A percentile compares a stretch with the other conserved stretches of the same genome.
Conservation (phyloP, 2,113 vertebrate genomes). For the Tetrax tetrax region DNA sequence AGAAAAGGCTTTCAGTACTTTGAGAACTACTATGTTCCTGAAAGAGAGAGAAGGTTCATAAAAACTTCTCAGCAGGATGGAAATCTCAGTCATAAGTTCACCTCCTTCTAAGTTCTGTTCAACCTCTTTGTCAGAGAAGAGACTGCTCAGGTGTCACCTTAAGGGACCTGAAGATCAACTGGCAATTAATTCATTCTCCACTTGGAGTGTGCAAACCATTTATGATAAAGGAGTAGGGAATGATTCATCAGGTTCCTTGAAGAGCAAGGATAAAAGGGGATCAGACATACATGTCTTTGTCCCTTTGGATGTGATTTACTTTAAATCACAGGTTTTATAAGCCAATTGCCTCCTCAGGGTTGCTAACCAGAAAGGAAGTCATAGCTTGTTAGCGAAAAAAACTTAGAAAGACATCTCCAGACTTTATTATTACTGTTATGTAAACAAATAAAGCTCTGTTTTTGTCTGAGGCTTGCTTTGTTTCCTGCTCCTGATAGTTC, state of each 20-base stretch:
- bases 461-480: background rate
- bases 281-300: background rate
- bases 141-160: background rate
- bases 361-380: background rate
- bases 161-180: background rate
- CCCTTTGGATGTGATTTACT: background rate
- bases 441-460: background rate
- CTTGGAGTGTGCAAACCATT: background rate
- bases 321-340: background rate
- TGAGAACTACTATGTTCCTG: background rate
- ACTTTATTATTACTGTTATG: background rate
- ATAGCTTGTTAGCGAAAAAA: background rate
- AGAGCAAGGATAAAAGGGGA: background rate
- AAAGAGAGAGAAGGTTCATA: background rate
- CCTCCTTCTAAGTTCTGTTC: background rate
- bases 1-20: background rate
- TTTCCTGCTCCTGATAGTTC: background rate
- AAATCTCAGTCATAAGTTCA: background rate
- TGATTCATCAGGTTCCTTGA: background rate
- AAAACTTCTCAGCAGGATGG: background rate
- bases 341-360: background rate
- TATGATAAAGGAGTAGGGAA: background rate
- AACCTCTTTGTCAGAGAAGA: background rate
- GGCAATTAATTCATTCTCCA: fast-evolving
- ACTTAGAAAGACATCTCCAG: background rate